Evolutionary conservation across 2,113 vertebrate genomes (phyloP).

Genomic region (Meriones unguiculatus): DNA sequence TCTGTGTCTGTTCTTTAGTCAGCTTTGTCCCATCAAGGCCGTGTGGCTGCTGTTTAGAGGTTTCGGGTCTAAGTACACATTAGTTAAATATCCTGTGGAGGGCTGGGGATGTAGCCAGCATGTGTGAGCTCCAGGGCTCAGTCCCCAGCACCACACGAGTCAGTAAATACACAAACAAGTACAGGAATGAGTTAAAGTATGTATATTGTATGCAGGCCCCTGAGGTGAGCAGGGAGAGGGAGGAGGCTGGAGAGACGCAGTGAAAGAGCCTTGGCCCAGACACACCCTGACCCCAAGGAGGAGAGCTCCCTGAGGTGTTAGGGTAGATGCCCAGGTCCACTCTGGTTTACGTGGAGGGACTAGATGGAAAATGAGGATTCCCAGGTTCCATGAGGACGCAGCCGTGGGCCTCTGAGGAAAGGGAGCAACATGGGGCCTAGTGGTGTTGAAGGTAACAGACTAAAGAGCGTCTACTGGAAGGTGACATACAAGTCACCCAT

Average conservation of each 20-base stretch:
- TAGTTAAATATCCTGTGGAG: neutral
- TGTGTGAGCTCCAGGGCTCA: neutral
- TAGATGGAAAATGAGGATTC: too few relatives aligned
- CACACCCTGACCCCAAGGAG: too few relatives aligned
- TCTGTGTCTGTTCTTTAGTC: neutral
- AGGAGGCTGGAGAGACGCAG: neutral
- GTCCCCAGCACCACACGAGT: neutral
- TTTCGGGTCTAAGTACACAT: too few relatives aligned
- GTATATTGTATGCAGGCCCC: neutral
- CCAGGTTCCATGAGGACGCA: neutral
- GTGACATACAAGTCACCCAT: neutral
- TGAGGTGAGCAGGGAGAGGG: neutral
- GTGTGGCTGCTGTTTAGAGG: neutral
- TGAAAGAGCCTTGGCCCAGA: too few relatives aligned
- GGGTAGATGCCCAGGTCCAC: neutral
- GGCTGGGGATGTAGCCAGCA: neutral
- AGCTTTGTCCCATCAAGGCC: rapidly evolving
- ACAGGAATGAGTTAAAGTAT: neutral
- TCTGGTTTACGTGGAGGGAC: neutral
- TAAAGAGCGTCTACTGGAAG: neutral
- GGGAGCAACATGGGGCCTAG: too few relatives aligned
- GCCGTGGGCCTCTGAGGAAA: neutral
- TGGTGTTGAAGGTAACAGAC: too few relatives aligned
- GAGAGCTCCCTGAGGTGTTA: neutral
- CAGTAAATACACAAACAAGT: neutral